phyloP scores from a whole-genome alignment of 2,888 invertebrate species.

The Caenorhabditis panamensis region DNA sequence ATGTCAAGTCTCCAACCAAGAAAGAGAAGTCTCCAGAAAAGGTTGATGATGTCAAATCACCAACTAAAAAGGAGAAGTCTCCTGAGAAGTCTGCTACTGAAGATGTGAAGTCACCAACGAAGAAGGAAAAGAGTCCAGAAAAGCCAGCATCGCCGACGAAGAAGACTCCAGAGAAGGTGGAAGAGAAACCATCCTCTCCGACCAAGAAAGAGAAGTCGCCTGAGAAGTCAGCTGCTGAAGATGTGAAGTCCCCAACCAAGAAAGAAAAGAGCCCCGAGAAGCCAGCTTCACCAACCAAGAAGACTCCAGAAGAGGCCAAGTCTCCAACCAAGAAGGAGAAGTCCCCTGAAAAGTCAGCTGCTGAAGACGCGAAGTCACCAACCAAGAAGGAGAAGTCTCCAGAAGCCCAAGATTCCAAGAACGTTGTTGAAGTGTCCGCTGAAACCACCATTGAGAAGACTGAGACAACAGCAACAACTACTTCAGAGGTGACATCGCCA shows the following conservation, averaged over 20 bases:
- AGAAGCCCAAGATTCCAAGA: constrained; percentile 3
- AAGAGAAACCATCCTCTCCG: too few species aligned
- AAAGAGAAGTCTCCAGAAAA: constrained; percentile 49
- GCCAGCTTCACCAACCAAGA: constrained; percentile 18
- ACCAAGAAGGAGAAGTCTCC: constrained; percentile 47
- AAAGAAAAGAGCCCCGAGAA: constrained; percentile 27
- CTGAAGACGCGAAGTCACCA: constrained; percentile 32
- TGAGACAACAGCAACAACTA: constrained; percentile 11
- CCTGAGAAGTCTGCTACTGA: constrained; percentile 14
- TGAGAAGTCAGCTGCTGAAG: constrained; percentile 22
- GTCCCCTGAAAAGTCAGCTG: constrained; percentile 30
- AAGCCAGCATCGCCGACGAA: constrained; percentile 15
- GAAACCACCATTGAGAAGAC: constrained; percentile 30
- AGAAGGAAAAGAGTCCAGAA: constrained; percentile 52
- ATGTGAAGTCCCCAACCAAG: constrained; percentile 20
- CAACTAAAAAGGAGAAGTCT: constrained; percentile 11
- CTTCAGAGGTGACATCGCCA: constrained; percentile 32
- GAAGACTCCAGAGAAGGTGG: constrained; percentile 4
- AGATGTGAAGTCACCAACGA: constrained; percentile 30
- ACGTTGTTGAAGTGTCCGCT: constrained; percentile 13
- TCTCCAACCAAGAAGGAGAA: constrained; percentile 52
- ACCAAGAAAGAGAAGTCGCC: constrained; percentile 34
- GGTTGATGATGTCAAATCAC: constrained; percentile 37
- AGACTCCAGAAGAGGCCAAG: constrained; percentile 12
- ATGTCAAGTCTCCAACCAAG: constrained; percentile 39